phyloP scores from a whole-genome alignment of 2,888 invertebrate species.

The Dugesia japonica region DNA sequence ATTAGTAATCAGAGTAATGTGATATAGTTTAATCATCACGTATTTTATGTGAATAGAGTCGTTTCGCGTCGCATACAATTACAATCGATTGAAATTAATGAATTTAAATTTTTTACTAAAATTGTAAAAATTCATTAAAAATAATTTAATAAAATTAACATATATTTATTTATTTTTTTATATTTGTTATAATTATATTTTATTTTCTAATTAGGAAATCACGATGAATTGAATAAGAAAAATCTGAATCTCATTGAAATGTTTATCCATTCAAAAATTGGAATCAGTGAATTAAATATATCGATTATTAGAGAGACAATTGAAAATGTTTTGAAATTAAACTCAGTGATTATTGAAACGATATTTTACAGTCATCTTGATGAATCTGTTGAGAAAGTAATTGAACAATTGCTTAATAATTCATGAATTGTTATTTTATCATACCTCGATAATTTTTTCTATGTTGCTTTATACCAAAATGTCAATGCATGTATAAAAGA shows the following conservation, averaged over 20 bases:
- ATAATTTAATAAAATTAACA: too few relatives aligned
- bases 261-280: conserved; percentile 14
- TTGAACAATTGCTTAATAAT: conserved; percentile 13
- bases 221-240: conserved; percentile 9
- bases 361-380: conserved; percentile 13
- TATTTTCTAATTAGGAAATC: not conserved
- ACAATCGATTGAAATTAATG: not conserved
- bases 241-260: conserved; percentile 15
- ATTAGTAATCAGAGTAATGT: conserved; percentile 11
- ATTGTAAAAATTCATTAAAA: too few relatives aligned
- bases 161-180: not conserved
- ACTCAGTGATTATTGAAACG: conserved; percentile 20
- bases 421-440: conserved; percentile 14
- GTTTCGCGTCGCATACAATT: conserved; percentile 6
- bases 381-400: not conserved
- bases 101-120: not conserved
- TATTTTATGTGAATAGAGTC: conserved; percentile 2
- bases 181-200: not conserved
- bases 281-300: not conserved
- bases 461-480: conserved; percentile 17
- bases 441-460: conserved; percentile 20
- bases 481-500: conserved; percentile 14
- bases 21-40: conserved; percentile 14
- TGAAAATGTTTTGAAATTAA: not conserved
- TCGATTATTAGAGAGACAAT: not conserved